Evolutionary conservation across 2,797 vertebrate species (phyloP).

Genomic region (Rhynchonycteris naso): DNA sequence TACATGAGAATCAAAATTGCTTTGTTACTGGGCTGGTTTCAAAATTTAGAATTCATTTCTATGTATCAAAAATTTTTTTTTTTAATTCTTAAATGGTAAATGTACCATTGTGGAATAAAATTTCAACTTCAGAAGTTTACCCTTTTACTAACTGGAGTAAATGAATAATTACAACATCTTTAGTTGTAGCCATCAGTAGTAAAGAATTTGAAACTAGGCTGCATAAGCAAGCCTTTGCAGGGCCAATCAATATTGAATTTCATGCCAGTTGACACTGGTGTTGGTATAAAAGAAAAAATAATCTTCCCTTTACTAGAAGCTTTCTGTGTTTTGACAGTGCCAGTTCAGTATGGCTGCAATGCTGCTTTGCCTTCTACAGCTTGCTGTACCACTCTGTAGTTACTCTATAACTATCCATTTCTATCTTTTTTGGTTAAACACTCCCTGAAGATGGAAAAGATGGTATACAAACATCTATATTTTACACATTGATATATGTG

Average conservation of each 20-base stretch:
- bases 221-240: slow-evolving; percentile 24
- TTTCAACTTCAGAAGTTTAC: slow-evolving; percentile 71
- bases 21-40: slow-evolving; percentile 78
- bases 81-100: slow-evolving; percentile 76
- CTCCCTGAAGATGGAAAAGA: slow-evolving; percentile 56
- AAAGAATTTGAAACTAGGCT: slow-evolving; percentile 56
- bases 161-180: slow-evolving; percentile 45
- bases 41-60: slow-evolving; percentile 75
- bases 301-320: neutral
- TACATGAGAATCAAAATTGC: slow-evolving; percentile 68
- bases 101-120: slow-evolving; percentile 77
- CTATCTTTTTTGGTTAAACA: slow-evolving; percentile 72
- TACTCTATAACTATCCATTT: slow-evolving; percentile 58
- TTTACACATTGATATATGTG: slow-evolving; percentile 32
- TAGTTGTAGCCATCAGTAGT: slow-evolving; percentile 43
- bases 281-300: slow-evolving; percentile 43
- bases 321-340: slow-evolving; percentile 37
- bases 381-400: slow-evolving; percentile 66
- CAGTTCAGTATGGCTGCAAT: slow-evolving; percentile 68
- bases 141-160: slow-evolving; percentile 64
- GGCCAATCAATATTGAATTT: slow-evolving; percentile 54
- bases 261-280: neutral
- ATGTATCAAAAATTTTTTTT: slow-evolving; percentile 54
- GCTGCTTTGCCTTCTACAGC: slow-evolving; percentile 73
- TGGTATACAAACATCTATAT: slow-evolving; percentile 31